Evolutionary conservation across 2,888 invertebrate species (phyloP).

Genomic region (Papilio demoleus): DNA sequence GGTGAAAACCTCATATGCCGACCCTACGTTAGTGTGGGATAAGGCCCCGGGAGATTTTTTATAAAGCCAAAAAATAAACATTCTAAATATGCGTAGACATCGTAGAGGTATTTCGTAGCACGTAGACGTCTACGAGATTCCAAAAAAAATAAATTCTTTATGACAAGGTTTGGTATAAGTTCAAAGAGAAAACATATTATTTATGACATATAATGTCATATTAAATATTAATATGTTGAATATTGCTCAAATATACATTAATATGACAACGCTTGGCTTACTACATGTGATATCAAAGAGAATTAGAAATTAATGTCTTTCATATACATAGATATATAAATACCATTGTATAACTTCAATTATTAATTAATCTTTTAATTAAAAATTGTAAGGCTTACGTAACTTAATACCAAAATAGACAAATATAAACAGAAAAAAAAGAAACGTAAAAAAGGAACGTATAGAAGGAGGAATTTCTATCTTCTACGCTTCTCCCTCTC

Average conservation of each 20-base stretch:
- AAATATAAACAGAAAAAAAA: too few relatives aligned
- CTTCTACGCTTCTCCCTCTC: too few relatives aligned
- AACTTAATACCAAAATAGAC: too few relatives aligned
- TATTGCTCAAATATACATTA: constrained; percentile 1
- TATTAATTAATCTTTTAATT: neutral
- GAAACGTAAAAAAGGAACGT: too few relatives aligned
- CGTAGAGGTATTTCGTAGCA: neutral
- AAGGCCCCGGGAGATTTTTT: too few relatives aligned
- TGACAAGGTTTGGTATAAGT: neutral
- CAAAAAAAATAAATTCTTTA: neutral
- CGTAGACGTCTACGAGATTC: neutral
- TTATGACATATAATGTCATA: neutral
- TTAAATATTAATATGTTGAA: constrained; percentile 3
- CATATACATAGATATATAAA: neutral
- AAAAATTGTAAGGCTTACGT: too few relatives aligned
- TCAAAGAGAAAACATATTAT: too few relatives aligned
- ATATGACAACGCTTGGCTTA: constrained; percentile 1
- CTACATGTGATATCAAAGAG: neutral
- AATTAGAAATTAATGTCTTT: constrained; percentile 8
- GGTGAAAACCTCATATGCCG: too few relatives aligned
- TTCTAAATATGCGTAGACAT: neutral
- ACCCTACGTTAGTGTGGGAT: too few relatives aligned
- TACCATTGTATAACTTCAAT: neutral
- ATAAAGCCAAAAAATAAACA: too few relatives aligned
- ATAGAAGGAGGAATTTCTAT: too few relatives aligned